phyloP scores from a whole-genome alignment of 2,888 invertebrate species.

The Euplagia quadripunctaria region DNA sequence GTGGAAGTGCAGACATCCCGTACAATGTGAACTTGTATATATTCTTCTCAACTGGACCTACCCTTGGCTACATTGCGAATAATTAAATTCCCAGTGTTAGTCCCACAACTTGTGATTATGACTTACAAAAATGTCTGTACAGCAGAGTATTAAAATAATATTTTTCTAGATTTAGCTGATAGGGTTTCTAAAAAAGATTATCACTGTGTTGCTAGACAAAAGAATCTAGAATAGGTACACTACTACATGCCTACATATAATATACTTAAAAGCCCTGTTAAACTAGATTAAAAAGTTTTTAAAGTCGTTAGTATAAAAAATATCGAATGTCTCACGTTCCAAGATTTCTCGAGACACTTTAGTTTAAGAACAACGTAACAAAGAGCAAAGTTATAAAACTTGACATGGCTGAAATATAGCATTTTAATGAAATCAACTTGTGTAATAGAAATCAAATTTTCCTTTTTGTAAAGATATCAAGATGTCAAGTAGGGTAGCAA shows the following conservation, averaged over 20 bases:
- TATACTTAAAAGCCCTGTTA: not conserved
- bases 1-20: too few species aligned
- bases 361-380: not conserved
- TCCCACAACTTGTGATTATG: too few species aligned
- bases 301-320: not conserved
- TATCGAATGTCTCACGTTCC: not conserved
- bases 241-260: not conserved
- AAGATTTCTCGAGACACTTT: not conserved
- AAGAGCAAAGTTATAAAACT: not conserved
- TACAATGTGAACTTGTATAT: too few species aligned
- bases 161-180: not conserved
- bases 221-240: not conserved
- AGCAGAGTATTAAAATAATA: not conserved
- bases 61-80: too few species aligned
- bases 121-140: too few species aligned
- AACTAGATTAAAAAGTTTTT: not conserved
- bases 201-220: not conserved
- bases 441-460: not conserved
- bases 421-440: not conserved
- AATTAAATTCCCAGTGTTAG: too few species aligned
- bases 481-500: conserved; percentile 11
- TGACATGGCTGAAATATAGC: not conserved
- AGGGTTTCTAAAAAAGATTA: not conserved
- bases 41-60: too few species aligned
- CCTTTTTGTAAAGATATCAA: conserved; percentile 11